Conservation (phyloP, 92 coral and sea anemone genomes). For the Muricea muricata region DNA sequence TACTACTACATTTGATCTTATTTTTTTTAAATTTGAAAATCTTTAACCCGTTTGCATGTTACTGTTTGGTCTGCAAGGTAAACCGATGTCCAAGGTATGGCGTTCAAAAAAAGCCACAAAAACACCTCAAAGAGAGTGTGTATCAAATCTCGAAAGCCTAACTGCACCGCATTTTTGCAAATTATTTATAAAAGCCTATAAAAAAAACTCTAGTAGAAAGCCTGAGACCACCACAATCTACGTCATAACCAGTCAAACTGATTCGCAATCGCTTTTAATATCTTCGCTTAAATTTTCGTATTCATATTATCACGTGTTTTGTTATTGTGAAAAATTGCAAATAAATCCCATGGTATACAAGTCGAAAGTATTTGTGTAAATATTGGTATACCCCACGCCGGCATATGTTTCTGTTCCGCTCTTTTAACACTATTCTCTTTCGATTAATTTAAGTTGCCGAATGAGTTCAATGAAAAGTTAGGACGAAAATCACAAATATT, state of each 20-base stretch:
- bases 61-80: not conserved
- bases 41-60: not conserved
- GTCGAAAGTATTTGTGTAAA: not conserved
- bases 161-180: not conserved
- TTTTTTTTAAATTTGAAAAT: too few species aligned
- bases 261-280: too few species aligned
- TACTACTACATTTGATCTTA: too few species aligned
- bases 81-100: not conserved
- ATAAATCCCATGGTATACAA: not conserved
- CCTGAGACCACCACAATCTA: too few species aligned
- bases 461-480: too few species aligned
- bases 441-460: too few species aligned
- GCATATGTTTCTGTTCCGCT: not conserved
- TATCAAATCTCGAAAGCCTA: not conserved
- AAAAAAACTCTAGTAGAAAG: not conserved
- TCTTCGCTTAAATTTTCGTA: too few species aligned
- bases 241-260: not conserved
- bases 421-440: too few species aligned
- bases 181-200: not conserved
- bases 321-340: too few species aligned
- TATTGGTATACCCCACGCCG: not conserved
- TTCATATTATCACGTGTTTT: too few species aligned
- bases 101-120: not conserved
- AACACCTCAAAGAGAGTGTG: not conserved
- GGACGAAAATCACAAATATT: too few species aligned